Evolutionary conservation across 2,888 invertebrate species (phyloP).

Genomic region (Ichneumoninae sp.): DNA sequence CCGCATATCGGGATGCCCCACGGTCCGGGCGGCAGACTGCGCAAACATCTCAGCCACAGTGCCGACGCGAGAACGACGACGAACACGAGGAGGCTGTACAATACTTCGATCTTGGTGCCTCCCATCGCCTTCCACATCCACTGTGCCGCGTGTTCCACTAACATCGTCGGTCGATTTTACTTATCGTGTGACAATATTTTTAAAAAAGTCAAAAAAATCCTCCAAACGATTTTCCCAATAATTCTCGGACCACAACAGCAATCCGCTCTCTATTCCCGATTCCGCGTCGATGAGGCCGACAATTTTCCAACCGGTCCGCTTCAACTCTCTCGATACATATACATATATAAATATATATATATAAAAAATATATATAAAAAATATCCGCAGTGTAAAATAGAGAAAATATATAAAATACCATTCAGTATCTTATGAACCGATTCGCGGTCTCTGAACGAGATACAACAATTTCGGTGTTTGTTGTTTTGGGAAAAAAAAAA

Average conservation of each 20-base stretch:
- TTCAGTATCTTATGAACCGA: no score
- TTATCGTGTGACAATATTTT: background rate
- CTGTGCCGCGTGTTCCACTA: constrained; percentile 76
- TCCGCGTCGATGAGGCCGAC: no score
- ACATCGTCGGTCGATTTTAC: constrained; percentile 72
- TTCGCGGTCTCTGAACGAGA: no score
- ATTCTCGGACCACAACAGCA: background rate
- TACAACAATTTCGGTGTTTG: background rate
- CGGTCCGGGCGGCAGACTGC: constrained; percentile 92
- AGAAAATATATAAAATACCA: no score
- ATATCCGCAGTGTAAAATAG: no score
- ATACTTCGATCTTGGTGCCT: constrained; percentile 72
- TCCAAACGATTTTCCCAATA: constrained; percentile 5
- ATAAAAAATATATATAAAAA: no score
- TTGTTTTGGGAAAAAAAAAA: constrained; percentile 40
- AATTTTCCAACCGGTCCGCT: background rate
- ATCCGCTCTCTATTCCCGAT: background rate
- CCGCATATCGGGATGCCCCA: constrained; percentile 95
- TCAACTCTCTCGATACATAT: background rate
- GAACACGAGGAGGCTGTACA: constrained; percentile 84
- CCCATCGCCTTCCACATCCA: constrained; percentile 75
- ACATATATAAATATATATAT: no score
- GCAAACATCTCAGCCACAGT: constrained; percentile 81
- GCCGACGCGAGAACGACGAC: constrained; percentile 83
- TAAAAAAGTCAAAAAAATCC: background rate